These are phyloP conservation scores for Callionymus lyra DNA, from an alignment of 2,113 vertebrate genomes.

Conservation along the genomic window DNA sequence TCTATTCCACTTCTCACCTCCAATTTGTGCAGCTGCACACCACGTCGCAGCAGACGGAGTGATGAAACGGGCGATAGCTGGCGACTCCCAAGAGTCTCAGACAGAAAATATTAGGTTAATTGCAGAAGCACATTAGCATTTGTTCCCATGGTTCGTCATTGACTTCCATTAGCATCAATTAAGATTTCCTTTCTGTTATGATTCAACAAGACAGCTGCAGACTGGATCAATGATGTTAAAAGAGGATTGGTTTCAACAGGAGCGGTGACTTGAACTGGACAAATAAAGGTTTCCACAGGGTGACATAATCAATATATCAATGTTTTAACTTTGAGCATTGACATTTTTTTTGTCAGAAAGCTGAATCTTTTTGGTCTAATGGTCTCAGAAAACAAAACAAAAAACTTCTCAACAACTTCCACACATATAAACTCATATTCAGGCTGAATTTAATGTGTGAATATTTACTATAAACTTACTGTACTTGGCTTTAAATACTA, in stretches of 20 bases:
- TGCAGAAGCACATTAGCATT: slow-evolving; percentile 50
- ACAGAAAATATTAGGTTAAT: slow-evolving; percentile 64
- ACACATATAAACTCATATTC: too few species aligned
- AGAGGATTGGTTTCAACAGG: slow-evolving; percentile 10
- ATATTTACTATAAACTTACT: too few species aligned
- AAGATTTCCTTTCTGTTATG: slow-evolving; percentile 37
- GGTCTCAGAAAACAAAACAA: too few species aligned
- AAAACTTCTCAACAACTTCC: too few species aligned
- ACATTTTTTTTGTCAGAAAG: too few species aligned
- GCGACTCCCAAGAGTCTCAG: slow-evolving; percentile 40
- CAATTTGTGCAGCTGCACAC: slow-evolving; percentile 16
- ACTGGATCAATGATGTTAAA: slow-evolving; percentile 18
- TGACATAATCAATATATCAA: too few species aligned
- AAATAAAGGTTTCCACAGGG: too few species aligned
- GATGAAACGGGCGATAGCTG: slow-evolving; percentile 13
- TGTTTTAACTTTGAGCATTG: too few species aligned
- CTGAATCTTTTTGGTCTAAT: too few species aligned
- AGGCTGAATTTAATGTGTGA: too few species aligned
- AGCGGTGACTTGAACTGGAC: too few species aligned
- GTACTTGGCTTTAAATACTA: too few species aligned
- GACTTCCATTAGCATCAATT: slow-evolving; percentile 58
- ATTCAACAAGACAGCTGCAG: slow-evolving; percentile 22
- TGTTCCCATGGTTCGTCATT: slow-evolving; percentile 38
- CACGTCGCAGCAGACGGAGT: slow-evolving; percentile 14
- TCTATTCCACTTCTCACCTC: not conserved